Percentiles rank a stretch among this genome's conserved stretches.
Evolutionary conservation across 2,113 vertebrate genomes (phyloP).

Genomic region (Osmerus mordax): DNA sequence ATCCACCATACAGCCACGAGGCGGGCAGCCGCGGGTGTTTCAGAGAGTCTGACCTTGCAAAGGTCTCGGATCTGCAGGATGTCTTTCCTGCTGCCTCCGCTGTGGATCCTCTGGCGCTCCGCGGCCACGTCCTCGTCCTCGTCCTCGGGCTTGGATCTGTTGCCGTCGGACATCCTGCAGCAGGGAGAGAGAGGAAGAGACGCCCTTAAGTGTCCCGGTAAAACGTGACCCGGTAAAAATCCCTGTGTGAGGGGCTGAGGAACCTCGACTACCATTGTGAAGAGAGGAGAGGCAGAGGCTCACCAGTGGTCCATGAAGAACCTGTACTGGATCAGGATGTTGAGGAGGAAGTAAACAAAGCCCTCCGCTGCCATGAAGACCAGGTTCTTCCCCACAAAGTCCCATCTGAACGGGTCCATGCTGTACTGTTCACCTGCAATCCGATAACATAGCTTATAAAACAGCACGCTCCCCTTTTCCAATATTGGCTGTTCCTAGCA

Average conservation of each 20-base stretch:
- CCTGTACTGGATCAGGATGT: conserved; percentile 83
- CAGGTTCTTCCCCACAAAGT: conserved; percentile 89
- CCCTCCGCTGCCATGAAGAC: conserved; percentile 88
- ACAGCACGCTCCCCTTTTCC: no score
- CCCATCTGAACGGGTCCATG: conserved; percentile 85
- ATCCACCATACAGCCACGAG: no score
- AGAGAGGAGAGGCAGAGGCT: neutral
- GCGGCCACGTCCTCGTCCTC: conserved; percentile 89
- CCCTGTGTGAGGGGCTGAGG: neutral
- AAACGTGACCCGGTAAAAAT: neutral
- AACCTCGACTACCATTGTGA: neutral
- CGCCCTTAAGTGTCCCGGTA: neutral
- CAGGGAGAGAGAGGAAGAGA: conserved; percentile 8
- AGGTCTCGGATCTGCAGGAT: conserved; percentile 85
- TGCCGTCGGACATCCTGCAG: conserved; percentile 70
- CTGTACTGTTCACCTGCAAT: conserved; percentile 81
- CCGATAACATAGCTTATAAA: neutral
- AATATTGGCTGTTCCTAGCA: no score
- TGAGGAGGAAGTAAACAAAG: conserved; percentile 81
- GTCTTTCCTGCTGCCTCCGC: conserved; percentile 78
- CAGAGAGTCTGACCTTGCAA: conserved; percentile 78
- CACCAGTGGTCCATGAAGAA: conserved; percentile 83
- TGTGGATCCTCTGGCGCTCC: conserved; percentile 84
- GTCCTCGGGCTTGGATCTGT: conserved; percentile 51
- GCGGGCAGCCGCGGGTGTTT: no score